A percentile compares a stretch with the other conserved stretches of the same genome.
phyloP scores from a whole-genome alignment of 2,888 invertebrate species.

The Leptinotarsa haldemani region DNA sequence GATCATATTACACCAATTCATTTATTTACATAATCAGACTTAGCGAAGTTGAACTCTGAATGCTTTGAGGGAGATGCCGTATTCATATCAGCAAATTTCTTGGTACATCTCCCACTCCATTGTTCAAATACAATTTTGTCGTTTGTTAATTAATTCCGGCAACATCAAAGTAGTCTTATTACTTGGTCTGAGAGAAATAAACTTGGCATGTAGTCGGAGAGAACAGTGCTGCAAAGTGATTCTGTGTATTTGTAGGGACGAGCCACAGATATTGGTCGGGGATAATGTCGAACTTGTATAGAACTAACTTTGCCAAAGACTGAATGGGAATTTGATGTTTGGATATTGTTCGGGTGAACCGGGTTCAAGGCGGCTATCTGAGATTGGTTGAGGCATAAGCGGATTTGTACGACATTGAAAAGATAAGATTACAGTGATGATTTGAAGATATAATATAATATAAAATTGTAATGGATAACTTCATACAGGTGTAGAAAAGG shows the following conservation, averaged over 20 bases:
- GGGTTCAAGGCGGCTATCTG: neutral
- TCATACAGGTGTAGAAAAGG: too few relatives aligned
- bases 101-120: slow-evolving; percentile 61
- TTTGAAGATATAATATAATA: too few relatives aligned
- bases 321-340: neutral
- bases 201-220: slow-evolving; percentile 48
- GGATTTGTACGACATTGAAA: neutral
- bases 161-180: slow-evolving; percentile 55
- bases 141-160: slow-evolving; percentile 70
- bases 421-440: too few relatives aligned
- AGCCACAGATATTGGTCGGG: slow-evolving; percentile 27
- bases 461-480: too few relatives aligned
- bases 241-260: slow-evolving; percentile 45
- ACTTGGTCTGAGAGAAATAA: slow-evolving; percentile 46
- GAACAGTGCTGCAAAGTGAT: slow-evolving; percentile 42
- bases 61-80: slow-evolving; percentile 48
- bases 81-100: slow-evolving; percentile 50
- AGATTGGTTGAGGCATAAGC: neutral
- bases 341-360: neutral
- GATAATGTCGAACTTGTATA: slow-evolving; percentile 15
- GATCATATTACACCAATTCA: slow-evolving; percentile 8
- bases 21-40: slow-evolving; percentile 43
- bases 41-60: slow-evolving; percentile 39
- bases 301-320: slow-evolving; percentile 13
- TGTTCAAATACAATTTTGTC: slow-evolving; percentile 74